Percentiles rank a stretch among this genome's conserved stretches.
phyloP scores from a whole-genome alignment of 1,140 invertebrate species.

The Zophobas atratus region DNA sequence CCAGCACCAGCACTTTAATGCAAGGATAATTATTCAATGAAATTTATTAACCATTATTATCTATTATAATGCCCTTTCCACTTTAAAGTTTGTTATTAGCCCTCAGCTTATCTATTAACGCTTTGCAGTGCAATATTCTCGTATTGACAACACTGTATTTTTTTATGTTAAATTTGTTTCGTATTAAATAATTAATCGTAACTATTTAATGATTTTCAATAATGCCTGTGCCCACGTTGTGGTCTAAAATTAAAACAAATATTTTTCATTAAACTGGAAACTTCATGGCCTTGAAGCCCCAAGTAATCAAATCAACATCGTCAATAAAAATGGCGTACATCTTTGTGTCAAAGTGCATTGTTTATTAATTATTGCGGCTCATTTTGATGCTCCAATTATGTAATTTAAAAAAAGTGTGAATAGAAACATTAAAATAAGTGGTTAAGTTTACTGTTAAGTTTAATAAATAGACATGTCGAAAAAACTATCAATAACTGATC shows the following conservation, averaged over 20 bases:
- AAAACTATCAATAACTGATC: constrained; percentile 65
- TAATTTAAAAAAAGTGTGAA: not conserved
- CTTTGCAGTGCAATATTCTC: too few species aligned
- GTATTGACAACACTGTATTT: too few species aligned
- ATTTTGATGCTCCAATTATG: constrained; percentile 7
- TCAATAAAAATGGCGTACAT: constrained; percentile 31
- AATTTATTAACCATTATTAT: too few species aligned
- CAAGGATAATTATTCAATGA: too few species aligned
- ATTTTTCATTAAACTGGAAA: not conserved
- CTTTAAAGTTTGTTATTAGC: too few species aligned
- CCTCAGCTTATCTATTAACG: too few species aligned
- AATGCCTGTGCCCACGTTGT: not conserved
- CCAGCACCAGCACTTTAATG: too few species aligned
- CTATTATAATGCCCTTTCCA: too few species aligned
- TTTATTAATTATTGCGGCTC: constrained; percentile 31
- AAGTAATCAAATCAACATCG: constrained; percentile 10
- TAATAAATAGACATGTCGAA: constrained; percentile 61
- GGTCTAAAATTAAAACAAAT: too few species aligned
- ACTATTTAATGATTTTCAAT: not conserved
- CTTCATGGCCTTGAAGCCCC: not conserved
- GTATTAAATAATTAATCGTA: not conserved
- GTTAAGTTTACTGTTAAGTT: not conserved
- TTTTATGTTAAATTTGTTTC: too few species aligned
- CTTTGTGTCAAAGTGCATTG: constrained; percentile 38
- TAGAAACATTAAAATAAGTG: not conserved